Percentiles rank a stretch among this genome's conserved stretches.
These are phyloP conservation scores for Himantopus leucocephalus DNA, from an alignment of 2,113 vertebrate genomes.

Conservation along the genomic window DNA sequence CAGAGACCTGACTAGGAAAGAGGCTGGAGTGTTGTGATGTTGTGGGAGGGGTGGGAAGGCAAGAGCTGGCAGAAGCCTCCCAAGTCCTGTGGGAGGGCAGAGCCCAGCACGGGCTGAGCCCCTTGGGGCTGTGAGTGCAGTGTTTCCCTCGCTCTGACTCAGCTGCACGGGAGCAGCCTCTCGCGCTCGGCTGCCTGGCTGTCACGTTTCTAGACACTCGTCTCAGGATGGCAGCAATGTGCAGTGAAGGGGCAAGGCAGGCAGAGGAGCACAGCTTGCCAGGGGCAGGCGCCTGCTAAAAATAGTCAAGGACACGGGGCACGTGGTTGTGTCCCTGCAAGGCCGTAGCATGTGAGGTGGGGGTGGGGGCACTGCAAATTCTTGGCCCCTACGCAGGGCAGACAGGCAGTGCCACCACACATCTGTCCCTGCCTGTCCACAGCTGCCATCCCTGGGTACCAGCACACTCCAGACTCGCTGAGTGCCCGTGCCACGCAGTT, in stretches of 20 bases:
- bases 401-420: conserved; percentile 10
- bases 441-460: conserved; percentile 94
- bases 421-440: conserved; percentile 13
- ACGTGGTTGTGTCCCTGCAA: conserved; percentile 64
- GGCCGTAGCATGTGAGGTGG: conserved; percentile 56
- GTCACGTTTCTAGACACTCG: conserved; percentile 63
- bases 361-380: conserved; percentile 49
- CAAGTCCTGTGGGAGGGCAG: background rate
- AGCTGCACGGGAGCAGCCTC: conserved; percentile 57
- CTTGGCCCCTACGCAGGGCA: conserved; percentile 48
- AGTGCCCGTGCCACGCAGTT: conserved; percentile 85
- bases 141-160: conserved; percentile 29
- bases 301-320: conserved; percentile 64
- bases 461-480: conserved; percentile 83
- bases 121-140: background rate
- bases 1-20: background rate
- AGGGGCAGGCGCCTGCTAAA: conserved; percentile 66
- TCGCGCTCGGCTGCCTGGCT: conserved; percentile 1
- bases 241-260: conserved; percentile 63
- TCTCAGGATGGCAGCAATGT: conserved; percentile 71
- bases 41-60: background rate
- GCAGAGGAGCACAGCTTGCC: conserved; percentile 62
- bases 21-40: background rate
- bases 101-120: background rate
- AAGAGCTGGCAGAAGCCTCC: background rate